Base-by-base conservation (phyloP, 1,140 invertebrate genomes). In the Homalodisca vitripennis region DNA sequence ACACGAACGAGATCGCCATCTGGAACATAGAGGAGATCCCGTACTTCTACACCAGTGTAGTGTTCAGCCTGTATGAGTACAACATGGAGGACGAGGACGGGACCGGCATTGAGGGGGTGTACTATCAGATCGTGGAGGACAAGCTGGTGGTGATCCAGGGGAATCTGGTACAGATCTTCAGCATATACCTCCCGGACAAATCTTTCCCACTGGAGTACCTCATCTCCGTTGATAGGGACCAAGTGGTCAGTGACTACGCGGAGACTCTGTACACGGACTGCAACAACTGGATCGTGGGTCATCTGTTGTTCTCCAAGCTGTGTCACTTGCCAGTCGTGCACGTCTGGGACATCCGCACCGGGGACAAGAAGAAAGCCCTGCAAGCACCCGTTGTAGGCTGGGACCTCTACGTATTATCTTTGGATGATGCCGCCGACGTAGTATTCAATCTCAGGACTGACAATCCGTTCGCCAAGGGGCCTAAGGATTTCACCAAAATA, bases 21-120 rank as follows among this genome's bases (percentile, higher is more conserved):
- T 60, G 55, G 55, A 26, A 60, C 24, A 60, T 60, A 10, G 55
- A 60, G 27, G 26, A 60, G 3, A 26, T 27, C 22, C 55, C 55
- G 2, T 60, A 60, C 26, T 60, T 60, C 14, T 60, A 60, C 55
- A 60, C 55, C 10, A 60, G 14, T 60, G 26, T 60, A 6, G 13
- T 13, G 2, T 60, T 60, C 26, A 60, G 29, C 55, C 55, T 60
- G 3, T 60, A 60, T 26, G 55, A 60, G n/a, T 60, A 60, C 26
- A 60, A 60, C 26, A 60, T 27, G 24, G 55, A 60, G 55, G 55
- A 60, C n/a, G 55, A 60, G n/a, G 55, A 60, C 55, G 26, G 55
- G 55, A 60, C 55, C 2, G 55, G 29, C 29, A 30, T 60, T 27
- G 55, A 27, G 55, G 13, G 55, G 13, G 55, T 60, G 14, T 60